Conservation (phyloP, 2,797 vertebrate species). For the Coendou prehensilis region DNA sequence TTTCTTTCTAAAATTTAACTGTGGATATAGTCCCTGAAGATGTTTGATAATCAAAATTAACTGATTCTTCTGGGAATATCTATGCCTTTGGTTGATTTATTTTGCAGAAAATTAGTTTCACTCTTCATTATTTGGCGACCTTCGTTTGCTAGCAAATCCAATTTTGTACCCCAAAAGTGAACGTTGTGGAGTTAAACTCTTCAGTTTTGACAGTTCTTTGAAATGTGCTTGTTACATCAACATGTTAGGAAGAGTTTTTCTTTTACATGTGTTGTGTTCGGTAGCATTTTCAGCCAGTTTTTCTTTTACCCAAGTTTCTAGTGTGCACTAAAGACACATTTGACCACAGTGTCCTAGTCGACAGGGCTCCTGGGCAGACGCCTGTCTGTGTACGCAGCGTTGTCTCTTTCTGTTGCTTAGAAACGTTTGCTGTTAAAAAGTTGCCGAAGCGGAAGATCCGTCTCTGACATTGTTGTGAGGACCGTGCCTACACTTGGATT, state of each 20-base stretch:
- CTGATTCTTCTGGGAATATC: neutral
- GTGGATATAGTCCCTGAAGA: neutral
- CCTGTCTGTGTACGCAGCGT: conserved; percentile 35
- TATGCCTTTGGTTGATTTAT: conserved; percentile 13
- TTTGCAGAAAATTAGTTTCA: conserved; percentile 62
- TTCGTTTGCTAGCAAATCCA: conserved; percentile 33
- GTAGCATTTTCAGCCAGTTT: conserved; percentile 50
- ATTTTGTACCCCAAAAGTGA: neutral
- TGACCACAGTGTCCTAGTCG: conserved; percentile 32
- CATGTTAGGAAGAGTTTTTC: neutral
- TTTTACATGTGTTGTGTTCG: conserved; percentile 29
- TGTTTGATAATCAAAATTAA: conserved; percentile 46
- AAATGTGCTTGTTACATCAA: neutral
- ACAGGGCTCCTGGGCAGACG: conserved; percentile 28
- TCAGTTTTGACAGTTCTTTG: conserved; percentile 35
- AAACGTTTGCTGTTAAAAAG: conserved; percentile 65
- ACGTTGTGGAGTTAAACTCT: neutral
- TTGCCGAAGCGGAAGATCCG: conserved; percentile 46
- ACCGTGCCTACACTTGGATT: neutral
- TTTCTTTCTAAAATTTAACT: neutral
- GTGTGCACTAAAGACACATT: neutral
- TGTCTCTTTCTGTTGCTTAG: conserved; percentile 14
- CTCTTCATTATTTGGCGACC: conserved; percentile 26
- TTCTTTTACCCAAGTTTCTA: neutral
- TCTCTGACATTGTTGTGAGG: conserved; percentile 56